Base-by-base conservation (phyloP, 2,888 invertebrate species). In the Harpalus rubripes region DNA sequence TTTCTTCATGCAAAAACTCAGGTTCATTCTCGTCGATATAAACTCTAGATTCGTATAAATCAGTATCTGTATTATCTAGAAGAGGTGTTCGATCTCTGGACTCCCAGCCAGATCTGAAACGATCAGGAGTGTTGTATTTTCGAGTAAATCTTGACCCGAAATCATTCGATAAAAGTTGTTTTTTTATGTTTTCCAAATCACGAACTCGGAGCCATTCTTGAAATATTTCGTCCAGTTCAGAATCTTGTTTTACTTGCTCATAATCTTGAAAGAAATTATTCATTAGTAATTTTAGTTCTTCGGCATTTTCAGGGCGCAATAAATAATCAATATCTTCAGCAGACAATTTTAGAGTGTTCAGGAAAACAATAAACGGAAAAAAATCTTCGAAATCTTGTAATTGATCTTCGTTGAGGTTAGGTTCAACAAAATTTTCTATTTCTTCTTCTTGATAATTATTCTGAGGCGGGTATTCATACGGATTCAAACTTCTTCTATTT, bases 31-130 rank as follows among this genome's bases (percentile, higher is more conserved):
- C 91, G 85, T 93, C 93, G 76, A 91, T 91, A 87, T 94, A 94
- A 87, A 94, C 92, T 82, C 94, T 91, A 15, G 92, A 92, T 89
- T 94, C 94, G 7, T 93, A 92, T 61, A 92, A 86, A 89, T 89
- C 83, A 88, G 89, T 59, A 22, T 87, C 87, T 0, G 87, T 86
- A 52, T 90, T 89, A 15, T 89, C 87, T 59, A 44, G 87, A 52
- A 88, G 85, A 7, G 85, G 58, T 6, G 41, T 39, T 26, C 68
- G 84, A 86, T 92, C 91, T 52, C 89, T 89, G 0, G 90, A 89
- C 86, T 92, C 92, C 89, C 90, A 90, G 10, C 92, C 92, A 6
- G 89, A 88, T 58, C 92, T 88, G 87, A 92, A 92, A 15, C 89
- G 88, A 81, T 92, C 91, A 0, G 92, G 92, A 5, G 92, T 92